These are phyloP conservation scores for Epinotia demarniana DNA, from an alignment of 2,888 invertebrate species.

Conservation along the genomic window DNA sequence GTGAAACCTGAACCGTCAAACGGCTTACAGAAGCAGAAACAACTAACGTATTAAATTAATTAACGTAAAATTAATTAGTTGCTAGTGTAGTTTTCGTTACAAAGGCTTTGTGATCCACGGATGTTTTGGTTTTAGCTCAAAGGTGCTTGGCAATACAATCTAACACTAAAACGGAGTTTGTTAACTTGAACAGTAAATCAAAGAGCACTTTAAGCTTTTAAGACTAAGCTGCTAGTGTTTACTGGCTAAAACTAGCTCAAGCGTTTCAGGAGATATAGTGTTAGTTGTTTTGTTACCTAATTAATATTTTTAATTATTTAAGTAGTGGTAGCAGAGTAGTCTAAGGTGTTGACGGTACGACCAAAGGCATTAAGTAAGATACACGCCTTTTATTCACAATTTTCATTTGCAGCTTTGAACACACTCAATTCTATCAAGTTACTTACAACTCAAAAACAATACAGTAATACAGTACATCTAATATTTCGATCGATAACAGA, in stretches of 20 bases:
- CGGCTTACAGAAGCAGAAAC: neutral
- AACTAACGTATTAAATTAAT: neutral
- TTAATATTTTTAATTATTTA: neutral
- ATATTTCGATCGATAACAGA: too few species aligned
- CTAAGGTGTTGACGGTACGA: neutral
- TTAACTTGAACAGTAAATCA: constrained; percentile 21
- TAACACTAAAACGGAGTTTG: constrained; percentile 10
- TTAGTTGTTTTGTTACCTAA: neutral
- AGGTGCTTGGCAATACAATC: neutral
- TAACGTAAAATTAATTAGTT: neutral
- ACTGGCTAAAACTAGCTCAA: constrained; percentile 13
- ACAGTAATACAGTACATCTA: too few species aligned
- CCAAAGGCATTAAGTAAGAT: too few species aligned
- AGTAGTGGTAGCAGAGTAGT: neutral
- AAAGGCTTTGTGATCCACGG: neutral
- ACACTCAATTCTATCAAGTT: too few species aligned
- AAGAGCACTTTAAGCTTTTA: constrained; percentile 22
- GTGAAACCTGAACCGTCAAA: neutral
- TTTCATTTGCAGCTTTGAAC: too few species aligned
- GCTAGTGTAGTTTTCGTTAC: constrained; percentile 5
- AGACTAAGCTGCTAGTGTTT: constrained; percentile 6
- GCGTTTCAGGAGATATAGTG: neutral
- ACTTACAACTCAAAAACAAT: too few species aligned
- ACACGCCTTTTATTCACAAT: too few species aligned
- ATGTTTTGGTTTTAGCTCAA: neutral